A percentile compares a stretch with the other conserved stretches of the same genome.
Conservation (phyloP, 2,113 vertebrate genomes). For the Sander lucioperca region DNA sequence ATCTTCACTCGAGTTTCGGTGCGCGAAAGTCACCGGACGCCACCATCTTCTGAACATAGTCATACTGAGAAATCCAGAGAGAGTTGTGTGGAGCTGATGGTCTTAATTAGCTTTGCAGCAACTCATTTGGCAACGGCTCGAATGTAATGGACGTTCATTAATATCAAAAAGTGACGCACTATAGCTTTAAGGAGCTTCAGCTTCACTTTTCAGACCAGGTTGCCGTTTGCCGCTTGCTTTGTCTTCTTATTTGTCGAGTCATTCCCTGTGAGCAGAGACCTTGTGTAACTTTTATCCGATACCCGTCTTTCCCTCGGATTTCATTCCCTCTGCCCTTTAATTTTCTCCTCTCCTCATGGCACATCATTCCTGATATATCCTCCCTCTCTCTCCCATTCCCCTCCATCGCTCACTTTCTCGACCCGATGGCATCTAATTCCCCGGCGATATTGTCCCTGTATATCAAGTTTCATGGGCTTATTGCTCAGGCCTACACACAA, state of each 20-base stretch:
- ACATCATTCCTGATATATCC: neutral
- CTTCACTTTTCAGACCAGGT: too few species aligned
- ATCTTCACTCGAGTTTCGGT: too few species aligned
- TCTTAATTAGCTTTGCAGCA: too few species aligned
- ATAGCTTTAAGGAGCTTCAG: too few species aligned
- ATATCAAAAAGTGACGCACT: too few species aligned
- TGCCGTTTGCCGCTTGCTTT: too few species aligned
- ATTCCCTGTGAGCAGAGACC: neutral
- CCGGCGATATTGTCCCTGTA: constrained; percentile 37
- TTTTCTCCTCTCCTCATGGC: neutral
- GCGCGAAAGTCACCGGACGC: too few species aligned
- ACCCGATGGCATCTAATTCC: constrained; percentile 46
- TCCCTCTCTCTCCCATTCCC: neutral
- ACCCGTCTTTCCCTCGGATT: neutral
- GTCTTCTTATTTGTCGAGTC: neutral
- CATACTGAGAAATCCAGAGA: too few species aligned
- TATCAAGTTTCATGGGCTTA: constrained; percentile 45
- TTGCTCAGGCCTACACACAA: constrained; percentile 2
- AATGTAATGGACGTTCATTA: too few species aligned
- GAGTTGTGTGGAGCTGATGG: too few species aligned
- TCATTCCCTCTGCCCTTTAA: neutral
- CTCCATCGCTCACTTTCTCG: constrained; percentile 24
- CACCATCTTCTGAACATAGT: too few species aligned
- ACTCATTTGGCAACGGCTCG: too few species aligned
- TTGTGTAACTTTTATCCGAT: neutral